phyloP scores from a whole-genome alignment of 2,113 vertebrate species.

The Peromyscus maniculatus region DNA sequence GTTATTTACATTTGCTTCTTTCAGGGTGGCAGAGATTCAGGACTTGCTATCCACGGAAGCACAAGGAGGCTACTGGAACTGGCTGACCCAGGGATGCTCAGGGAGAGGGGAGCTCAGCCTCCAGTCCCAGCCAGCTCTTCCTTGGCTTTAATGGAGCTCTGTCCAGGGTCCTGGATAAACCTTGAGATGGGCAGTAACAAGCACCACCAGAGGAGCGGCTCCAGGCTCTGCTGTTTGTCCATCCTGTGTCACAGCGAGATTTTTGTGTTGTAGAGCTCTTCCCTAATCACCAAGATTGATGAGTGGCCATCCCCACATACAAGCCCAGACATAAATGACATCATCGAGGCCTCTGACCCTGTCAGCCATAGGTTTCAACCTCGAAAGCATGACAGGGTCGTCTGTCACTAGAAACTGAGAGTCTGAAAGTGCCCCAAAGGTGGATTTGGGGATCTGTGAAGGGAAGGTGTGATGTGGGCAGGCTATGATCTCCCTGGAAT shows the following conservation, averaged over 20 bases:
- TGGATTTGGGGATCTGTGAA: not conserved
- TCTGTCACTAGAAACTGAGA: not conserved
- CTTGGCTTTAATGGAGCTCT: not conserved
- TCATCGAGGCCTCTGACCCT: not conserved
- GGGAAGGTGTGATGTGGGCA: rapidly evolving
- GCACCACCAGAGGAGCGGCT: not conserved
- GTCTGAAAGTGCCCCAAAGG: not conserved
- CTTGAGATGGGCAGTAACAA: not conserved
- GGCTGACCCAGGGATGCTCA: not conserved
- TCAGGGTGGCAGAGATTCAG: not conserved
- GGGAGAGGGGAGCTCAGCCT: not conserved
- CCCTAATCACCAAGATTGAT: not conserved
- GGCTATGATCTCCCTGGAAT: rapidly evolving
- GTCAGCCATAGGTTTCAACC: too few species aligned
- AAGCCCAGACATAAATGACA: not conserved
- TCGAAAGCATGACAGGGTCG: not conserved
- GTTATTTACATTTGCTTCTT: not conserved
- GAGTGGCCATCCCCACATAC: not conserved
- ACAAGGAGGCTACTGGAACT: not conserved
- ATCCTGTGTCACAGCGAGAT: not conserved
- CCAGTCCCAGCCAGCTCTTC: not conserved
- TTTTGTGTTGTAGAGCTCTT: not conserved
- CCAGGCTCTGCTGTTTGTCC: not conserved
- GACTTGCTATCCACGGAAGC: not conserved
- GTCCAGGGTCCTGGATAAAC: not conserved